Evolutionary conservation across 2,888 invertebrate genomes (phyloP), one percentile per base, ranked within the genome.

Genomic region (Limnephilus lunatus): DNA sequence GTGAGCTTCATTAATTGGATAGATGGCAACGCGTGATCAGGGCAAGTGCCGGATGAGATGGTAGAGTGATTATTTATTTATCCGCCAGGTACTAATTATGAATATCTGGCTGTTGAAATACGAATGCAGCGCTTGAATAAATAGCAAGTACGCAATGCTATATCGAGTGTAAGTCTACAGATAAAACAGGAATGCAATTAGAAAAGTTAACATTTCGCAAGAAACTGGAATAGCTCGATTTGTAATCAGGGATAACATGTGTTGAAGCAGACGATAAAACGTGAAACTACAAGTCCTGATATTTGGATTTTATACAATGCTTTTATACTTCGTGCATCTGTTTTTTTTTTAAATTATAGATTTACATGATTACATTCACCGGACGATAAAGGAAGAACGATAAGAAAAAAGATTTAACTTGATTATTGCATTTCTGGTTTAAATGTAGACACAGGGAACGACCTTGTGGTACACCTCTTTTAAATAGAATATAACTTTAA

Each of bases 21-120:
- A 35, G 83, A 86, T 30, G 48, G 86, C 30, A 32, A 35, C 30
- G n/a, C 86, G 44, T 86, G 86, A 86, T 86, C 44, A 2, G 86
- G 86, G 14, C 19, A 35, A 83, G 83, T 83, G 35, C 83, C 83
- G 83, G 83, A 83, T 83, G 35, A 83, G 32, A 83, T 83, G 83
- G 35, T n/a, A 25, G n/a, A 68, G n/a, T 9, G 68, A 68, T 68
- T 68, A 68, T 68, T 68, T 68, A 25, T 68, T 68, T 25, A 68
- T 25, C 68, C n/a, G n/a, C 25, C 25, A 25, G 68, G 25, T 68
- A 68, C 25, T 68, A 68, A 68, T 68, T 9, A 68, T 68, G 68
- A 68, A 68, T 68, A 68, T 68, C 68, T 68, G 25, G n/a, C n/a
- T 68, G 68, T 68, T 68, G 68, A 68, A 68, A 68, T 68, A 68